These are phyloP conservation scores for Contarinia nasturtii DNA, from an alignment of 1,140 invertebrate genomes.

Conservation along the genomic window DNA sequence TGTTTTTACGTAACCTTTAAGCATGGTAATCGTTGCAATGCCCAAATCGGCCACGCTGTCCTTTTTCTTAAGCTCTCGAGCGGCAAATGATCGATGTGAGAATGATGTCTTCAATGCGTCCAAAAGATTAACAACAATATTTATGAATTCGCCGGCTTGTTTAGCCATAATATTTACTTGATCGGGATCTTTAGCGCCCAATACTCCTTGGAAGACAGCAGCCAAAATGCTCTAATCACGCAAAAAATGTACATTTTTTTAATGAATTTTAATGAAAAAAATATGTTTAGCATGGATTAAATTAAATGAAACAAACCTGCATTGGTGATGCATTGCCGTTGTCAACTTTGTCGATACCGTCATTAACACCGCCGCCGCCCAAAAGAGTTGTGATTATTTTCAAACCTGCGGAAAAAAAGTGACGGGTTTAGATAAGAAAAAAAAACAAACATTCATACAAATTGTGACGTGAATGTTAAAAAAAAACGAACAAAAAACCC, in stretches of 20 bases:
- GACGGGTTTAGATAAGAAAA: too few relatives aligned
- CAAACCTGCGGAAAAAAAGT: slow-evolving; percentile 27
- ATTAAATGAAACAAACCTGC: slow-evolving; percentile 40
- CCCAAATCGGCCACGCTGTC: slow-evolving; percentile 72
- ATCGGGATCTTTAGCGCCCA: slow-evolving; percentile 72
- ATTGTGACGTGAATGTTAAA: too few relatives aligned
- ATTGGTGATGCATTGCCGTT: slow-evolving; percentile 59
- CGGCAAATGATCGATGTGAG: slow-evolving; percentile 65
- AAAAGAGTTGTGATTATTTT: slow-evolving; percentile 66
- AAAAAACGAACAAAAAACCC: slow-evolving; percentile 1
- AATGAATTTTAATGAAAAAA: background rate
- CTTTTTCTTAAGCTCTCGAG: slow-evolving; percentile 60
- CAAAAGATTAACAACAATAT: slow-evolving; percentile 72
- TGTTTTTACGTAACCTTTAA: slow-evolving; percentile 73
- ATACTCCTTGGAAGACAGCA: slow-evolving; percentile 66
- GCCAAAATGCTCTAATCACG: slow-evolving; percentile 58
- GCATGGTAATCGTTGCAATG: slow-evolving; percentile 63
- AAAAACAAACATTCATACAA: too few relatives aligned
- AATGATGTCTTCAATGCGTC: slow-evolving; percentile 80
- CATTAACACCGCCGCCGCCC: slow-evolving; percentile 47
- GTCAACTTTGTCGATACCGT: slow-evolving; percentile 77
- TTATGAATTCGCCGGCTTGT: slow-evolving; percentile 84
- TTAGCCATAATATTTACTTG: slow-evolving; percentile 79
- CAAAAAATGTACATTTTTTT: background rate
- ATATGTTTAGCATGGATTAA: background rate